Evolutionary conservation across 2,113 vertebrate genomes (phyloP).

Genomic region (Vimba vimba): DNA sequence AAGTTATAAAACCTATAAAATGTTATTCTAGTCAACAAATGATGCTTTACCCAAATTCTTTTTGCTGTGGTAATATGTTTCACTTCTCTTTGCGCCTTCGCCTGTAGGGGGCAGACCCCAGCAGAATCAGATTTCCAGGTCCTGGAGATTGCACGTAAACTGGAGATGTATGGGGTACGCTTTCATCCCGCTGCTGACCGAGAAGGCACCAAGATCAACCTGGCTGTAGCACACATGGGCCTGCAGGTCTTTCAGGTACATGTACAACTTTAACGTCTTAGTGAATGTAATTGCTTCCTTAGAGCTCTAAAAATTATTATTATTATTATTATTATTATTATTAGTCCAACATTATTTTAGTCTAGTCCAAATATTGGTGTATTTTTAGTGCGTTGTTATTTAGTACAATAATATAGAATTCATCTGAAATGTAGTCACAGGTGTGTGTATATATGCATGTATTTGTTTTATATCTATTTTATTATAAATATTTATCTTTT

Average conservation of each 20-base stretch:
- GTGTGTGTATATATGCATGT: neutral
- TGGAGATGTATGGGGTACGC: slow-evolving; percentile 96
- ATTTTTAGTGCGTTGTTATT: neutral
- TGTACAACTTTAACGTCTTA: neutral
- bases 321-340: neutral
- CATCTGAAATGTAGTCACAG: neutral
- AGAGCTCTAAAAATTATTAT: neutral
- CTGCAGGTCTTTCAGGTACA: slow-evolving; percentile 96
- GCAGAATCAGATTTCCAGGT: slow-evolving; percentile 97
- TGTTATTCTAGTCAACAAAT: neutral
- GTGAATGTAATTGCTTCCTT: neutral
- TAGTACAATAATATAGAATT: neutral
- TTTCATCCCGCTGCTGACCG: slow-evolving; percentile 91
- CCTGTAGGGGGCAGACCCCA: slow-evolving; percentile 88
- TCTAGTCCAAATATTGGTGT: neutral
- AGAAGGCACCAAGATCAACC: slow-evolving; percentile 92
- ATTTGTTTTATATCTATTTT: neutral
- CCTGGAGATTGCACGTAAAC: slow-evolving; percentile 91
- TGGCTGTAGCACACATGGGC: slow-evolving; percentile 92
- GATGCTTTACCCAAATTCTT: neutral
- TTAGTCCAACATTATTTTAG: too few species aligned
- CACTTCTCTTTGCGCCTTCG: neutral
- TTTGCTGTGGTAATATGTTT: neutral
- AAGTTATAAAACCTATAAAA: neutral
- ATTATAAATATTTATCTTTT: too few species aligned